phyloP scores from a whole-genome alignment of 2,888 invertebrate species.

The Cataglyphis albicans region DNA sequence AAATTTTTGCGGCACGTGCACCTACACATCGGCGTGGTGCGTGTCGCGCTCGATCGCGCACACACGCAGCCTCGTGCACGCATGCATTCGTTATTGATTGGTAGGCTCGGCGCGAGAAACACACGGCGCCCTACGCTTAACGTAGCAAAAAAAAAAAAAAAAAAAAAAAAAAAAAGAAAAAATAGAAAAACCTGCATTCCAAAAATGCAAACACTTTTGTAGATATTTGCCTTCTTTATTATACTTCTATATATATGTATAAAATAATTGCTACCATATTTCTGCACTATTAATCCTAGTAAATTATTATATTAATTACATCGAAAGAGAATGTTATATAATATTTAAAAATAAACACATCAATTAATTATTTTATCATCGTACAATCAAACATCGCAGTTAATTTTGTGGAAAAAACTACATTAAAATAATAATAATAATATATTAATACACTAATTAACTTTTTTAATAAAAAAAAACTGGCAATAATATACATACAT shows the following conservation, averaged over 20 bases:
- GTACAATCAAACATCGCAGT: no score
- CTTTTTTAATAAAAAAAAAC: no score
- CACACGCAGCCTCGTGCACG: slow-evolving; percentile 64
- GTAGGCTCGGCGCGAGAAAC: slow-evolving; percentile 67
- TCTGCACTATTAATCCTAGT: not conserved
- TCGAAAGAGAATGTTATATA: not conserved
- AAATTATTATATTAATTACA: not conserved
- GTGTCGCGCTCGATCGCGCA: slow-evolving; percentile 54
- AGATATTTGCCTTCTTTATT: not conserved
- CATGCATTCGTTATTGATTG: slow-evolving; percentile 78
- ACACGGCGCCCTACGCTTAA: slow-evolving; percentile 60
- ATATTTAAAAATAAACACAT: not conserved
- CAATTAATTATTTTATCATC: not conserved
- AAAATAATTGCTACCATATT: not conserved
- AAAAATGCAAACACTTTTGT: slow-evolving; percentile 7
- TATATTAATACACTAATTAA: not conserved
- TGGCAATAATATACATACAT: no score
- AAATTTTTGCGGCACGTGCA: slow-evolving; percentile 79
- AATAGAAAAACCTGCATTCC: slow-evolving; percentile 3
- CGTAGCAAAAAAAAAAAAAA: not conserved
- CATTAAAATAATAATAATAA: not conserved
- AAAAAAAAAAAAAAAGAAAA: not conserved
- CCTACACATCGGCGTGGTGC: slow-evolving; percentile 66
- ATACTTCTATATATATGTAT: not conserved
- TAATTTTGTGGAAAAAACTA: no score